Percentiles rank a stretch among this genome's conserved stretches.
Evolutionary conservation across 2,888 invertebrate species (phyloP).

Genomic region (Sycophila texana): DNA sequence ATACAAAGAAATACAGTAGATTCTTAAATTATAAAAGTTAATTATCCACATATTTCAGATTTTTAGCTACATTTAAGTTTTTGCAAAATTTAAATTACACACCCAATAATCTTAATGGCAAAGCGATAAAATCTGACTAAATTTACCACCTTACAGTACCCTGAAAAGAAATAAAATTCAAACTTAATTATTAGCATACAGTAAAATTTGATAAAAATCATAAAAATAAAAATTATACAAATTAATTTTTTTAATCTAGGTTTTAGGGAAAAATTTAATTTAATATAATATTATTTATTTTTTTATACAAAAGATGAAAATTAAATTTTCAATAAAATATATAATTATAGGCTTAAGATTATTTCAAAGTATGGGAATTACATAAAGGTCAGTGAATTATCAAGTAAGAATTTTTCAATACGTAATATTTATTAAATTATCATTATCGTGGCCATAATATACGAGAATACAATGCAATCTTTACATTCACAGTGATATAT

Average conservation of each 20-base stretch:
- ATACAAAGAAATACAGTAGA: no score
- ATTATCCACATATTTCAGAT: background rate
- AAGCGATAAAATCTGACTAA: background rate
- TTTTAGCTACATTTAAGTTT: background rate
- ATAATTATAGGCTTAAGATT: background rate
- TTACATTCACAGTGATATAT: conserved; percentile 69
- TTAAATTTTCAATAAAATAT: background rate
- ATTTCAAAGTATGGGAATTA: no score
- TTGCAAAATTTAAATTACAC: background rate
- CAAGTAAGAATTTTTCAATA: conserved; percentile 57
- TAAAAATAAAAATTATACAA: no score
- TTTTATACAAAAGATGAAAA: background rate
- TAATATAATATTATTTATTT: background rate
- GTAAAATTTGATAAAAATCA: no score
- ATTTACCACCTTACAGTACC: no score
- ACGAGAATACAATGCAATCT: conserved; percentile 70
- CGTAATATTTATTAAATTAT: conserved; percentile 71
- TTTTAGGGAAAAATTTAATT: no score
- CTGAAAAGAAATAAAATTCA: no score
- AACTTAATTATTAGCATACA: no score
- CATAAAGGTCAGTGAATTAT: no score
- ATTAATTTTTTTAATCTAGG: no score
- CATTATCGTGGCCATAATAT: conserved; percentile 63
- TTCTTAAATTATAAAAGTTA: background rate
- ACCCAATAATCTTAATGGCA: no score